These are phyloP conservation scores for Teleiodes luculella DNA, from an alignment of 2,888 invertebrate species.

Conservation along the genomic window DNA sequence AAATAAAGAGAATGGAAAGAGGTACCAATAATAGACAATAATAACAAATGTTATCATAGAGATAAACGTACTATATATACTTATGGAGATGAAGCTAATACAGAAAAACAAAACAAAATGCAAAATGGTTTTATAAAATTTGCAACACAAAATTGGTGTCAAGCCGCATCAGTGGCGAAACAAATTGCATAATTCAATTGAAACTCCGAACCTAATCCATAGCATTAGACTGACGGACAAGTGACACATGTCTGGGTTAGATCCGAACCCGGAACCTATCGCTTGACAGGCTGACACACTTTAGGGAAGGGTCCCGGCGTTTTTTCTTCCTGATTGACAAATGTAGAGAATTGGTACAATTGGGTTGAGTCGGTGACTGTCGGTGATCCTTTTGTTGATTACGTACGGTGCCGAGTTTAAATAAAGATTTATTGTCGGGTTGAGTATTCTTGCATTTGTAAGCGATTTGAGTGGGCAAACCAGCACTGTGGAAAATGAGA, in stretches of 20 bases:
- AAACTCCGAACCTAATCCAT: neutral
- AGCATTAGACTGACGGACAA: neutral
- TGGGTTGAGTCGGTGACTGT: neutral
- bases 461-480: too few relatives aligned
- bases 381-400: neutral
- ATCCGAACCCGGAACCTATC: neutral
- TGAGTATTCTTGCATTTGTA: neutral
- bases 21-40: too few relatives aligned
- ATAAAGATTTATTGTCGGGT: neutral
- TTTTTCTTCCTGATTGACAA: neutral
- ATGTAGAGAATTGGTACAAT: neutral
- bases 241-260: neutral
- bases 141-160: neutral
- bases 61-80: too few relatives aligned
- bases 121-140: neutral
- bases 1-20: too few relatives aligned
- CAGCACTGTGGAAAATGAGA: too few relatives aligned
- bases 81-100: too few relatives aligned
- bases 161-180: neutral
- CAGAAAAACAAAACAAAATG: neutral
- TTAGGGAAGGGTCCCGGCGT: neutral
- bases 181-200: slow-evolving; percentile 4
- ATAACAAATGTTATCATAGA: too few relatives aligned
- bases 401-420: neutral
- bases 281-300: neutral